These are phyloP conservation scores for Ips typographus DNA, from an alignment of 1,140 invertebrate species.

Conservation along the genomic window DNA sequence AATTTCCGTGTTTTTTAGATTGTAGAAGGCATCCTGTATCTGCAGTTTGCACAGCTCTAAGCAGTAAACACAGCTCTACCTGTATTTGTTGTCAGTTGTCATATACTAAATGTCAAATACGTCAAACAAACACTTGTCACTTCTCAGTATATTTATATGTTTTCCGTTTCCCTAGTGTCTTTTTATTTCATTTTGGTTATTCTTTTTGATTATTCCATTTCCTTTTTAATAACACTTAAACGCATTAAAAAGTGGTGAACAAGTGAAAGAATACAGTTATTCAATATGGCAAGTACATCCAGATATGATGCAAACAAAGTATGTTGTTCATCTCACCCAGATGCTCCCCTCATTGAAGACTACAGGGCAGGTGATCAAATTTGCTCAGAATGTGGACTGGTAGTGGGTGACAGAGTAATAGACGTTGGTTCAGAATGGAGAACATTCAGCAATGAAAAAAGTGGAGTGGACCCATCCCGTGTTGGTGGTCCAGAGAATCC, in stretches of 20 bases:
- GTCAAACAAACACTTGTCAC: too few species aligned
- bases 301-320: constrained; percentile 75
- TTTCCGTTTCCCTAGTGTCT: too few species aligned
- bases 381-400: constrained; percentile 97
- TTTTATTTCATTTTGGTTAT: too few species aligned
- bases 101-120: too few species aligned
- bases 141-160: too few species aligned
- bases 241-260: background rate
- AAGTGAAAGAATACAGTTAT: background rate
- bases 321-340: constrained; percentile 91
- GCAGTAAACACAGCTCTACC: too few species aligned
- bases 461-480: constrained; percentile 95
- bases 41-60: too few species aligned
- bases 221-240: too few species aligned
- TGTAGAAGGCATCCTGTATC: too few species aligned
- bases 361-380: constrained; percentile 99
- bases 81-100: too few species aligned
- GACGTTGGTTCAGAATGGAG: constrained; percentile 99
- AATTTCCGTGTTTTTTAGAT: too few species aligned
- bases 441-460: constrained; percentile 98
- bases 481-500: constrained; percentile 97
- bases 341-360: constrained; percentile 94
- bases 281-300: constrained; percentile 27
- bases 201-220: too few species aligned
- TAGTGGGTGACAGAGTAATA: constrained; percentile 98